A percentile compares a stretch with the other conserved stretches of the same genome.
Evolutionary conservation across 2,797 vertebrate genomes (phyloP).

Genomic region (Balearica regulorum): DNA sequence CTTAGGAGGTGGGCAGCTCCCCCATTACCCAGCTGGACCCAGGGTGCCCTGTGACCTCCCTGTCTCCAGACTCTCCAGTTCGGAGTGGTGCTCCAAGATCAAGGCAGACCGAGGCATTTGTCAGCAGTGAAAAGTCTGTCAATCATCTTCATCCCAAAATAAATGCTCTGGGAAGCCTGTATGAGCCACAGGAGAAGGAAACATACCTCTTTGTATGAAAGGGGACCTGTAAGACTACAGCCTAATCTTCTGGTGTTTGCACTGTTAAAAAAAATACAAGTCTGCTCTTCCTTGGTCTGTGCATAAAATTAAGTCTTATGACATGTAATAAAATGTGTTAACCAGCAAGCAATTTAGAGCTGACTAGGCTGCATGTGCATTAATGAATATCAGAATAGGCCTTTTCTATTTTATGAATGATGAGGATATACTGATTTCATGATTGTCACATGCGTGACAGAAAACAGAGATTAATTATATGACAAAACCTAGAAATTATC

Average conservation of each 20-base stretch:
- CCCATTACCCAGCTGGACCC: background rate
- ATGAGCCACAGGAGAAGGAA: background rate
- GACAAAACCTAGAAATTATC: background rate
- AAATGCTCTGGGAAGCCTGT: background rate
- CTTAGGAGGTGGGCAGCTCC: background rate
- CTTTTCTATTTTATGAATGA: background rate
- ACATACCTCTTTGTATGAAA: background rate
- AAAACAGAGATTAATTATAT: background rate
- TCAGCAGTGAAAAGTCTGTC: background rate
- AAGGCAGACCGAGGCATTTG: background rate
- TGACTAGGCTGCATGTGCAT: background rate
- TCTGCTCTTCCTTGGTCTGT: background rate
- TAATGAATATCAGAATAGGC: background rate
- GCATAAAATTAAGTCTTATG: background rate
- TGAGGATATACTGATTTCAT: background rate
- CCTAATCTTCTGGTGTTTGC: background rate
- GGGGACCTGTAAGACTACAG: background rate
- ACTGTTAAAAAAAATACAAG: background rate
- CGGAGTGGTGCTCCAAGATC: background rate
- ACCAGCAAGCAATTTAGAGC: background rate
- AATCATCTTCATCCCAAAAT: background rate
- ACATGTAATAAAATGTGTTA: background rate
- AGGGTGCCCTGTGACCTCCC: background rate
- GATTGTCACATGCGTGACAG: background rate
- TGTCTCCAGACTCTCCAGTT: background rate